Evolutionary conservation across 2,888 invertebrate species (phyloP), one percentile per base, ranked within the genome.

Genomic region (Calliphora vomitoria): DNA sequence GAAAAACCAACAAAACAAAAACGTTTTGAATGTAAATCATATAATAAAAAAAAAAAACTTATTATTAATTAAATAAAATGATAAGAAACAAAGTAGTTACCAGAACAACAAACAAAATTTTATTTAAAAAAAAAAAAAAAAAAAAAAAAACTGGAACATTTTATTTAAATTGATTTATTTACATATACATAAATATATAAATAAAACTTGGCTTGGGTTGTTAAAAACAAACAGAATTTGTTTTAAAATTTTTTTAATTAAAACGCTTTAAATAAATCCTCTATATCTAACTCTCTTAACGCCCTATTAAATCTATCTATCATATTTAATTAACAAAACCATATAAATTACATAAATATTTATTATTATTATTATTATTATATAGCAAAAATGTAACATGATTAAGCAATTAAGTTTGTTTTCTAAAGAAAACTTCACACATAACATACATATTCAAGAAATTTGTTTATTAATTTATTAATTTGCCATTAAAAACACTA

Each of bases 21-120:
- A 71, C n/a, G 20, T 71, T 84, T 72, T 66, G 60, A 76, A 84
- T 87, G 76, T 81, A 72, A 75, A 82, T 74, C 69, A 75, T 18
- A 47, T 25, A 62, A 55, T n/a, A 62, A 20, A 58, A 66, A 53
- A 35, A n/a, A 10, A 25, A 68, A 44, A 53, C 4, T 13, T 55
- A 13, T 74, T 55, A 62, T 15, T 10, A 71, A 15, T 13, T 53
- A 50, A 62, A 71, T 25, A 50, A 62, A 71, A 50, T 18, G 20
- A 53, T 53, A 53, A 50, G 11, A 72, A 44, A 15, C 15, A 71
- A 72, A 81, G 44, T 78, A 75, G 80, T 62, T 44, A 72, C 53
- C 71, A 80, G 71, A n/a, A 71, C 44, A 8, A 64, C 8, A 53
- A 82, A 64, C 13, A 64, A 62, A 53, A 25, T 35, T 25, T 25